Base-by-base conservation (phyloP, 2,797 vertebrate genomes). In the Syngnathus rostellatus region DNA sequence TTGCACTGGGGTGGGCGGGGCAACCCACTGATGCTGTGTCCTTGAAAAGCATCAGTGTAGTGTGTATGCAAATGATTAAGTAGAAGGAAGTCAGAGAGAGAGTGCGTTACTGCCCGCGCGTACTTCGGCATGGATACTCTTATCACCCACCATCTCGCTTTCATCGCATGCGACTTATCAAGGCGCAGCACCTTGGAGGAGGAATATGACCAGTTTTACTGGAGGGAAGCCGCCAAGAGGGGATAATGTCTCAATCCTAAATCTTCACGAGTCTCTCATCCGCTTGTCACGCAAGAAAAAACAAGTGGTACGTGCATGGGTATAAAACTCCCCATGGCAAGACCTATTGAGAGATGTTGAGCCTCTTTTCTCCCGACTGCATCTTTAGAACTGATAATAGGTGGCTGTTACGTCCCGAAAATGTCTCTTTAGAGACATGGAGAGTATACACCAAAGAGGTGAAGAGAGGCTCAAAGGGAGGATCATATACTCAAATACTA, bases 171-270 rank as follows among this genome's bases (percentile, higher is more conserved):
- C 11, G 72, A 84, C 73, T 90, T 84, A 84, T 76, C 72, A 77
- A 66, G 0, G 46, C 69, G 73, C 72, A 82, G 79, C 80, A 73
- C 80, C 84, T 86, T 80, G 71, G 73, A 25, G 9, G 60, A 72
- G 71, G 45, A 63, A 67, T 75, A 57, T 86, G 77, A 78, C 83
- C 55, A 7, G 79, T 83, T 85, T 83, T 77, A 73, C 72, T 59
- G 68, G 76, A 75, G 45, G 45, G 45, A 14, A 16, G 2, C n/a
- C 75, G 73, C 70, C 67, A 75, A 76, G 66, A 73, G 37, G 65
- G 76, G 79, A 82, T 81, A 70, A 79, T 71, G 12, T 81, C 78
- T 85, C 79, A 72, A 81, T 86, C 69, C 80, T 77, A 78, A 77
- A 61, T 72, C 73, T 72, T 72, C 68, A 62, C 66, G 11, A 25